Conservation (phyloP, 2,113 vertebrate genomes). For the Spea multiplicata region DNA sequence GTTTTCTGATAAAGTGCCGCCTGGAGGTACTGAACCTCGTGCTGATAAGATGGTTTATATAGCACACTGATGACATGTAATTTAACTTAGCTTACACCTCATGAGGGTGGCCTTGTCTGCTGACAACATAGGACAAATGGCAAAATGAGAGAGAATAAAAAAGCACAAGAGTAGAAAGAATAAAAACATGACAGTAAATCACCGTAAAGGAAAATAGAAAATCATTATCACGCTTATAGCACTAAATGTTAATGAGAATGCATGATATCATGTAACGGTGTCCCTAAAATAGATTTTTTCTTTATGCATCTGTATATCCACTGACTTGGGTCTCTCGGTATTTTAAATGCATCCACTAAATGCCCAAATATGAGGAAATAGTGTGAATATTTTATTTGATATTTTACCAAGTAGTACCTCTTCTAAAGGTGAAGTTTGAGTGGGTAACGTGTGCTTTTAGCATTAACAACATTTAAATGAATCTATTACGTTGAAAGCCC, state of each 20-base stretch:
- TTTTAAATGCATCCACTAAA: no score
- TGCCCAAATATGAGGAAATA: no score
- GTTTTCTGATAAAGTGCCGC: constrained; percentile 38
- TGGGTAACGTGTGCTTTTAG: no score
- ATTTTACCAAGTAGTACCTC: no score
- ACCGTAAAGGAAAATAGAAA: no score
- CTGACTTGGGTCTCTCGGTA: no score
- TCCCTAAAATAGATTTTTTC: no score
- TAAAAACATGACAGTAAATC: not conserved
- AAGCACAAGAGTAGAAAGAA: not conserved
- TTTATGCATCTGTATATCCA: no score
- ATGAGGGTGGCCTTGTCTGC: constrained; percentile 24
- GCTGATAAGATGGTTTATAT: constrained; percentile 34
- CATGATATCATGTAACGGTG: not conserved
- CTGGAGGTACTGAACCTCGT: constrained; percentile 23
- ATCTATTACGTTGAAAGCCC: no score
- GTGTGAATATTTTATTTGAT: no score
- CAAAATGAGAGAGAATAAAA: not conserved
- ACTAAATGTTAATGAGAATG: not conserved
- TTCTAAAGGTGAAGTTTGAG: no score
- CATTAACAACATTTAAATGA: no score
- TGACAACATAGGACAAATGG: constrained; percentile 30
- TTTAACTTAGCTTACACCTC: constrained; percentile 30
- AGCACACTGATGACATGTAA: constrained; percentile 22
- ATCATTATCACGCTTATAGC: not conserved